phyloP scores from a whole-genome alignment of 2,113 vertebrate species.

The Oxyruncus cristatus region DNA sequence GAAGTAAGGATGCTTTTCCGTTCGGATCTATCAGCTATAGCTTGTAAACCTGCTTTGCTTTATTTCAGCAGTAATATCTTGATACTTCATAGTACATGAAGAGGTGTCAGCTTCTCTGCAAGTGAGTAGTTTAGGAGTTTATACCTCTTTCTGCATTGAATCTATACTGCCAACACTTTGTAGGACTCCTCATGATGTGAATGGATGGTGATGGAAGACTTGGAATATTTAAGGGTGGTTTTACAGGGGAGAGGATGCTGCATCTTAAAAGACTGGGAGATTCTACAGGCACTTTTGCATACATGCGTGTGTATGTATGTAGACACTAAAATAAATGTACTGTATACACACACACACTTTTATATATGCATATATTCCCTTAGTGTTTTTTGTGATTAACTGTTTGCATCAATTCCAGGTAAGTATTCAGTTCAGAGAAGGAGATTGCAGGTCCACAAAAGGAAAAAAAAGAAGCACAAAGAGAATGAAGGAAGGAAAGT shows the following conservation, averaged over 20 bases:
- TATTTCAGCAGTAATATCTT: not conserved
- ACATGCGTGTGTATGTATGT: not conserved
- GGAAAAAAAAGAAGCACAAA: not conserved
- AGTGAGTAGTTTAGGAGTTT: not conserved
- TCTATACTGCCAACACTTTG: not conserved
- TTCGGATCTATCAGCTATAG: not conserved
- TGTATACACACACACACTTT: not conserved
- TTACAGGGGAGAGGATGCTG: not conserved
- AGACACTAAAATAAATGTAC: not conserved
- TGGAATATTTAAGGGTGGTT: not conserved
- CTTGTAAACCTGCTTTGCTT: not conserved
- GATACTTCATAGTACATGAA: not conserved
- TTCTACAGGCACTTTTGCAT: not conserved
- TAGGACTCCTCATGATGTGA: not conserved
- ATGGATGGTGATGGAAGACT: not conserved
- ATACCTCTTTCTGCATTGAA: not conserved
- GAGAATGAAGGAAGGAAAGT: not conserved
- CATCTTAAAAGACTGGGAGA: not conserved
- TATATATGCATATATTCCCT: not conserved
- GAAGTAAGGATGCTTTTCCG: not conserved
- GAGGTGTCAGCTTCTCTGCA: not conserved
- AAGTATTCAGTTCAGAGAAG: conserved; percentile 5
- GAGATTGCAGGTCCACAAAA: not conserved
- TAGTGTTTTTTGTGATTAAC: not conserved
- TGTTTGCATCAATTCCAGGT: conserved; percentile 10